phyloP scores from a whole-genome alignment of 2,797 vertebrate genomes.

The Poecilia gillii region DNA sequence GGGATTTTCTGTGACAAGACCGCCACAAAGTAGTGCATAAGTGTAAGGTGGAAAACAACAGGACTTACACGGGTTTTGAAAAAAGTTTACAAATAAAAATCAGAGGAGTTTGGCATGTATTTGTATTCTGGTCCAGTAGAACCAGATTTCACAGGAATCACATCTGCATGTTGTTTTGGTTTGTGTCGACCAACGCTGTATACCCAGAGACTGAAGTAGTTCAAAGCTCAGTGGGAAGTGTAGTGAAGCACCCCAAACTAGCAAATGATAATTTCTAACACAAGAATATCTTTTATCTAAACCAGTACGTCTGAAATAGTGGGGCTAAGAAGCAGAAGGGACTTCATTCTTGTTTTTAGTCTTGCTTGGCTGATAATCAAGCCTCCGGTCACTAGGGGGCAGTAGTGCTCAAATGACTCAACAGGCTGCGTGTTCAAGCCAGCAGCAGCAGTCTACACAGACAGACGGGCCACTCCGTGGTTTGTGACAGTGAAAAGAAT shows the following conservation, averaged over 20 bases:
- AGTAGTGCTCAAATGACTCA: no score
- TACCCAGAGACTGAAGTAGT: neutral
- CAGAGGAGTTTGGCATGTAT: neutral
- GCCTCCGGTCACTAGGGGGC: no score
- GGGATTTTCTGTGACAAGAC: neutral
- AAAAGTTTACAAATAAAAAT: neutral
- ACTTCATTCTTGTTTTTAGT: no score
- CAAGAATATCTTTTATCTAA: neutral
- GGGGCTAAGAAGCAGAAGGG: no score
- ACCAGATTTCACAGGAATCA: neutral
- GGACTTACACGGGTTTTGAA: neutral
- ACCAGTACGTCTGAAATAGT: neutral
- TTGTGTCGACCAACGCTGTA: neutral
- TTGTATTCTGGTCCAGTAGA: neutral
- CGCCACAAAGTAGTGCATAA: neutral
- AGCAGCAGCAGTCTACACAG: no score
- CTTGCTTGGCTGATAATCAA: no score
- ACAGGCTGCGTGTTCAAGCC: no score
- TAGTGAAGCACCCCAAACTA: neutral
- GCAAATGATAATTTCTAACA: neutral
- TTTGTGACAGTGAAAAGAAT: no score
- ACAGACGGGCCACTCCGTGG: no score
- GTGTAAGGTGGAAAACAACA: neutral
- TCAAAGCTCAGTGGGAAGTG: neutral
- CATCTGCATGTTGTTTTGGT: neutral